Evolutionary conservation across 2,113 vertebrate species (phyloP), one percentile per base, ranked within the genome.

Genomic region (Sula dactylatra): DNA sequence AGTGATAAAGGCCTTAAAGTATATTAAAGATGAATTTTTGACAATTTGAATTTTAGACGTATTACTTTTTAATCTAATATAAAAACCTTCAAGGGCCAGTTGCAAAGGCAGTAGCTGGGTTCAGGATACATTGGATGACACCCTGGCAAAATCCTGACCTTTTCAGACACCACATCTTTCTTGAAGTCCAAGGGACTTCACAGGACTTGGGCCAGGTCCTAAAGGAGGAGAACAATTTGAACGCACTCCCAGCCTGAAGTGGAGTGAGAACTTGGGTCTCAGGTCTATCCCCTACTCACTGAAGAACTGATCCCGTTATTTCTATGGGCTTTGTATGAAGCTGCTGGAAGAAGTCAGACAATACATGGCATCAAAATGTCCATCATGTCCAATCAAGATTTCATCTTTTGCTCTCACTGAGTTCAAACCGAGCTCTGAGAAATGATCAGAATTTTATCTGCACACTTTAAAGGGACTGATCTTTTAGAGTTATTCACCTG

Each of bases 401-500:
- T 83, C 79, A 90, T 82, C 42, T 50, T 88, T 67, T 86, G 71
- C 49, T 87, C 74, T 92, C 71, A 52, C 4, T 29, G 79, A 88
- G 62, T 58, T 89, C 89, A 91, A 94, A 87, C 40, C 82, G 72
- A 76, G 65, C 78, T 82, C 83, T 40, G 27, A 11, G 4, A 89
- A 93, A 74, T 19, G 5, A 95, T 49, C 79, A 83, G 64, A 88
- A 86, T 93, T 96, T 90, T 90, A 92, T 77, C 64, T 70, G n/a
- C 82, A 86, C 3, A 2, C 58, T 91, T 79, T 73, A 83, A 87
- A 94, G 72, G 27, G 34, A 73, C n/a, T 52, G 66, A 86, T 94
- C 82, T 82, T 90, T 80, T 54, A 26, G 25, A 90, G 85, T 82
- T 92, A 95, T 88, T 90, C 94, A 95, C 78, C 69, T 42, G 70